Percentiles rank a stretch among this genome's conserved stretches.
Conservation (phyloP, 2,113 vertebrate species). For the Cololabis saira region DNA sequence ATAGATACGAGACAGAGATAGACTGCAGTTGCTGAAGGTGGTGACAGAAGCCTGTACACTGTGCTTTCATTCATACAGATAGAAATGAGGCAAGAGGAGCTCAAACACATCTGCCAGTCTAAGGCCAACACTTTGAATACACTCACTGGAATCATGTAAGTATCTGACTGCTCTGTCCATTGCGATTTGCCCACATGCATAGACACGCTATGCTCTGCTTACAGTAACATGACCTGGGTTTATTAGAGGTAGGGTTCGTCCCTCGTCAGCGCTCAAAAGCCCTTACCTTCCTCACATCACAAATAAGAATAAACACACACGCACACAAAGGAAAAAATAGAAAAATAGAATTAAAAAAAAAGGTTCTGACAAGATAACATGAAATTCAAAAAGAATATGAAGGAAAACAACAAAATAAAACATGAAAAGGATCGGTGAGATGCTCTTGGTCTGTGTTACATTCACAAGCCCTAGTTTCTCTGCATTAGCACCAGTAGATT, state of each 20-base stretch:
- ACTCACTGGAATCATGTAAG: slow-evolving; percentile 22
- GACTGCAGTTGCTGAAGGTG: slow-evolving; percentile 14
- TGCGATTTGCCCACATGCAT: slow-evolving; percentile 26
- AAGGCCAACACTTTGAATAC: slow-evolving; percentile 5
- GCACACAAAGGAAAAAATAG: slow-evolving; percentile 11
- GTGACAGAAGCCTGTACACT: background rate
- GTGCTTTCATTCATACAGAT: slow-evolving; percentile 6
- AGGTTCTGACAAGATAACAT: slow-evolving; percentile 2
- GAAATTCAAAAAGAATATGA: background rate
- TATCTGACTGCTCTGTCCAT: slow-evolving; percentile 18
- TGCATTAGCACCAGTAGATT: slow-evolving; percentile 56
- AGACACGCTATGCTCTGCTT: slow-evolving; percentile 15
- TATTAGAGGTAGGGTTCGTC: slow-evolving; percentile 53
- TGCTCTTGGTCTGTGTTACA: slow-evolving; percentile 63
- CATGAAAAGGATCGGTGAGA: slow-evolving; percentile 32
- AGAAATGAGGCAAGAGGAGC: slow-evolving; percentile 1
- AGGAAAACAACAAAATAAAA: background rate
- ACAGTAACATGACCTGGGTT: slow-evolving; percentile 64
- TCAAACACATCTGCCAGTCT: background rate
- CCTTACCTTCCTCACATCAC: background rate
- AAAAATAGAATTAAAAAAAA: slow-evolving; percentile 38
- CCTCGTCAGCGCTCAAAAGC: slow-evolving; percentile 12
- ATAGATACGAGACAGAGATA: slow-evolving; percentile 26
- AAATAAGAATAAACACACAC: slow-evolving; percentile 7
- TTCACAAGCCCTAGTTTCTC: slow-evolving; percentile 38